These are phyloP conservation scores for Aporophyla nigra DNA, from an alignment of 2,888 invertebrate genomes.

Conservation along the genomic window DNA sequence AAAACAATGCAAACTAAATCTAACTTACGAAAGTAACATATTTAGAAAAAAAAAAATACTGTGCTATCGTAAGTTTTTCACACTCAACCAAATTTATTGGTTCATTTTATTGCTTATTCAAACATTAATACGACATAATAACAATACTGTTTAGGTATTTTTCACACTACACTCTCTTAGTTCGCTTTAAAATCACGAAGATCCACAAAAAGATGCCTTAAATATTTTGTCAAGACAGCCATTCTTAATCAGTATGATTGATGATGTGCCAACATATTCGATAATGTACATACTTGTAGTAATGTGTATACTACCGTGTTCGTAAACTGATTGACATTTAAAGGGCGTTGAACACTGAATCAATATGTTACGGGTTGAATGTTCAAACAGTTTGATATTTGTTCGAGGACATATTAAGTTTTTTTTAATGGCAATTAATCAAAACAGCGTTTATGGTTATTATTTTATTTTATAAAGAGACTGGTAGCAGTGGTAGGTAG, in stretches of 20 bases:
- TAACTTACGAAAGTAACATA: background rate
- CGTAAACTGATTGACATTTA: constrained; percentile 50
- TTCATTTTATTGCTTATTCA: background rate
- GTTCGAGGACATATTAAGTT: background rate
- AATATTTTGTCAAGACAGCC: constrained; percentile 19
- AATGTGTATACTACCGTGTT: constrained; percentile 22
- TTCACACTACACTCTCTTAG: background rate
- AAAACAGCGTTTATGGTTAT: background rate
- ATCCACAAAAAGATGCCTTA: constrained; percentile 7
- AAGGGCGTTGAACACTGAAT: constrained; percentile 34
- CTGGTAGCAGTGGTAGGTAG: too few relatives aligned
- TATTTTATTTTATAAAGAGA: background rate
- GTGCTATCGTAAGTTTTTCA: background rate
- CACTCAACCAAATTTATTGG: background rate
- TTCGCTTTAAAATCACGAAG: background rate
- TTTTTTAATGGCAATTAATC: background rate
- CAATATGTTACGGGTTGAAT: constrained; percentile 28
- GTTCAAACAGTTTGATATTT: constrained; percentile 9
- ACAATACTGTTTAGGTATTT: background rate
- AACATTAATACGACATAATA: background rate
- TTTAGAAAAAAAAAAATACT: background rate
- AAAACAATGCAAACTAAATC: background rate
- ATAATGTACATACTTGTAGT: constrained; percentile 17
- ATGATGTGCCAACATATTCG: constrained; percentile 44
- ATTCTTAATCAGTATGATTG: constrained; percentile 46